Conservation (phyloP, 2,113 vertebrate species). For the Hemiprocne comata region DNA sequence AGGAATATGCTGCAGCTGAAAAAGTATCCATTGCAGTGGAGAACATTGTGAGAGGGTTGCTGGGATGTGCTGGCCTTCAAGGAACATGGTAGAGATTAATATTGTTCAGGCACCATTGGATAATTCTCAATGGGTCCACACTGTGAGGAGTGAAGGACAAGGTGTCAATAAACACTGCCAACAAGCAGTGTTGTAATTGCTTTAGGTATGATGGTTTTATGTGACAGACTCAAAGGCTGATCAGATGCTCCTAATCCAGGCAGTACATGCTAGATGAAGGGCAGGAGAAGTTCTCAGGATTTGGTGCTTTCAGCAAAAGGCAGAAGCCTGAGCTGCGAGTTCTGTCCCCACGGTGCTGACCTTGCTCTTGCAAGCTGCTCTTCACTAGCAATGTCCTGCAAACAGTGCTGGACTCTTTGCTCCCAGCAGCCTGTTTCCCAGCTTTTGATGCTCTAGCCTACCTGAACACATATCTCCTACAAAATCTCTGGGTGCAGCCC, state of each 20-base stretch:
- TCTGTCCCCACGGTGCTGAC: neutral
- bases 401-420: neutral
- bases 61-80: neutral
- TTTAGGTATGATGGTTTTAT: neutral
- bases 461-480: accelerated
- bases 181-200: accelerated
- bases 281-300: neutral
- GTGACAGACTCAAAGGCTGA: neutral
- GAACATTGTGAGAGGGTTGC: neutral
- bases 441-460: neutral
- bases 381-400: neutral
- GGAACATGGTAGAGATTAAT: neutral
- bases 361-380: neutral
- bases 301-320: neutral
- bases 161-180: neutral
- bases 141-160: neutral
- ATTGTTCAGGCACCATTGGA: neutral
- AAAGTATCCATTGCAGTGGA: neutral
- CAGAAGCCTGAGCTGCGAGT: neutral
- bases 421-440: neutral
- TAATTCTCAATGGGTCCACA: neutral
- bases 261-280: neutral
- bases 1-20: neutral
- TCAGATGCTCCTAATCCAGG: neutral
- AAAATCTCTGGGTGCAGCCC: neutral